Conservation (phyloP, 1,140 invertebrate genomes). For the Bombus soroeensis region DNA sequence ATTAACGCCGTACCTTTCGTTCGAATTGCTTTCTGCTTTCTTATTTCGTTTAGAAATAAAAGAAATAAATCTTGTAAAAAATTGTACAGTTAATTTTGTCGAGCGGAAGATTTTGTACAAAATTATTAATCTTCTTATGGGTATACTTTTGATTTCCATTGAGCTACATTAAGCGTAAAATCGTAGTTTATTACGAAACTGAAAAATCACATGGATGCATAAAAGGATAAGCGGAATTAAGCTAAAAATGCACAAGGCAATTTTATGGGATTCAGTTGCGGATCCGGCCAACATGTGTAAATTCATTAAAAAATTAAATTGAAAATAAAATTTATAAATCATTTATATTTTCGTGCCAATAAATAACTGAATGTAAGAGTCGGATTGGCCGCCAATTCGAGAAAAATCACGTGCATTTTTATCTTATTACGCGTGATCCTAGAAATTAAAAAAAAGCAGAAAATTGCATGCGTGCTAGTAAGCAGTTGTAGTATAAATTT, state of each 20-base stretch:
- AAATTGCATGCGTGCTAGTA: background rate
- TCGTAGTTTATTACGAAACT: background rate
- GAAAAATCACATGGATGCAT: background rate
- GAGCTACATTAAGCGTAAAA: slow-evolving; percentile 14
- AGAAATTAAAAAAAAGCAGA: slow-evolving; percentile 1
- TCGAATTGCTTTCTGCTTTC: background rate
- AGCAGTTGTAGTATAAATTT: slow-evolving; percentile 1
- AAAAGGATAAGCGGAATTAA: background rate
- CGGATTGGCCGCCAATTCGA: background rate
- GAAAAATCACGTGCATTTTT: background rate
- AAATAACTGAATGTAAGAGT: background rate
- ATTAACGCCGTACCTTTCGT: background rate
- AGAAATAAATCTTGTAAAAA: background rate
- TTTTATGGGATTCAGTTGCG: no score
- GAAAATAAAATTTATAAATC: no score
- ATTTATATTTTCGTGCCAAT: background rate
- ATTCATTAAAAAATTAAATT: no score
- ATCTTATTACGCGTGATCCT: background rate
- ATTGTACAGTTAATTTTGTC: background rate
- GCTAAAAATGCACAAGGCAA: background rate
- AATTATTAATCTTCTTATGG: background rate
- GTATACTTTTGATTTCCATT: background rate
- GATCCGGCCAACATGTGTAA: no score
- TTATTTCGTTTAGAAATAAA: background rate
- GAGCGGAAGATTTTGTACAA: background rate